phyloP scores from a whole-genome alignment of 2,113 vertebrate genomes.

The Anguilla rostrata region DNA sequence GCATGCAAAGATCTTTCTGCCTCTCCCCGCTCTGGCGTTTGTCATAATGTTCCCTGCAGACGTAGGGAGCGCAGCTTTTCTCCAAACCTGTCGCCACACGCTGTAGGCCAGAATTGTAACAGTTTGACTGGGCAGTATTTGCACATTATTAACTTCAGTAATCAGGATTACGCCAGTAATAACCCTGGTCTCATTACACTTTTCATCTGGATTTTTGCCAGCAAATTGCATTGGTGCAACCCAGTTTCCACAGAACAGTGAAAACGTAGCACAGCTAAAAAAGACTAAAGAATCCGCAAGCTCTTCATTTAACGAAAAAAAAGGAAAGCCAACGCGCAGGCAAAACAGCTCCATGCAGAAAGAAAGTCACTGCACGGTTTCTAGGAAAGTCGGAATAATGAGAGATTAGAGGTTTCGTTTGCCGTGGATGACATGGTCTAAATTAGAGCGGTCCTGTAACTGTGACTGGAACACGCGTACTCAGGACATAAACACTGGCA shows the following conservation, averaged over 20 bases:
- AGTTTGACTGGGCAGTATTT: neutral
- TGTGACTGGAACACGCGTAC: neutral
- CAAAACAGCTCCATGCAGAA: neutral
- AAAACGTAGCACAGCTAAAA: neutral
- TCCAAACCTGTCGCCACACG: neutral
- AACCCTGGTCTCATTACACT: neutral
- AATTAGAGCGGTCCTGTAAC: neutral
- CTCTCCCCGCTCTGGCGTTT: neutral
- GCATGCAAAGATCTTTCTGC: neutral
- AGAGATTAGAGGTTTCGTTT: neutral
- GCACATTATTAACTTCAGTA: conserved; percentile 2
- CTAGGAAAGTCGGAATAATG: neutral
- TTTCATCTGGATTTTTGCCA: neutral
- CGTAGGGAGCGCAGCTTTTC: neutral
- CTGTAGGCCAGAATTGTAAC: neutral
- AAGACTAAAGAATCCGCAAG: neutral
- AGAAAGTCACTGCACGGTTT: neutral
- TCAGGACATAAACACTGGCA: neutral
- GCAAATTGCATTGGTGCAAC: neutral
- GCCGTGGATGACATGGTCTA: neutral
- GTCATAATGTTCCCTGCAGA: neutral
- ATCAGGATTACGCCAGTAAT: neutral
- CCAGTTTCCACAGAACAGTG: neutral
- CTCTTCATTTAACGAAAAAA: neutral
- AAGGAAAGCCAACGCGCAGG: neutral